These are phyloP conservation scores for Microplitis mediator DNA, from an alignment of 1,140 invertebrate genomes.

Conservation along the genomic window DNA sequence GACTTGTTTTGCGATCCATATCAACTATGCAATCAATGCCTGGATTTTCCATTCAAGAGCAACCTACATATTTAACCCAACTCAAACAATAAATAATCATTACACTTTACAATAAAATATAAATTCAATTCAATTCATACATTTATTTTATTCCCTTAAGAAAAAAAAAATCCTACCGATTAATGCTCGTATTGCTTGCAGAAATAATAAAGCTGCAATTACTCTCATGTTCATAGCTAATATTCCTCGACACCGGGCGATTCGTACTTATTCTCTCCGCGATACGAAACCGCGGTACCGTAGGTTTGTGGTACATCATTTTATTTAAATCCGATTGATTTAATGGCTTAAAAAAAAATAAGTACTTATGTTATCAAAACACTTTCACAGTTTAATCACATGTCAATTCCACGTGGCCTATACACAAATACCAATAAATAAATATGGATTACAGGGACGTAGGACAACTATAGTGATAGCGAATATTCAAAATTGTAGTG, in stretches of 20 bases:
- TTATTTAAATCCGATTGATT: not conserved
- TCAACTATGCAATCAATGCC: not conserved
- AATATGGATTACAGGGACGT: too few species aligned
- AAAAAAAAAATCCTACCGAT: conserved; percentile 41
- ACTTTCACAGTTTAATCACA: not conserved
- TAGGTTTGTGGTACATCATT: conserved; percentile 62
- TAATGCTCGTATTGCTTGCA: conserved; percentile 38
- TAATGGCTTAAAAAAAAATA: not conserved
- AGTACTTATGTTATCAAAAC: too few species aligned
- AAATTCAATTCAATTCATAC: too few species aligned
- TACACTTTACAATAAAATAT: too few species aligned
- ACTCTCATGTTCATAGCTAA: conserved; percentile 50
- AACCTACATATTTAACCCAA: not conserved
- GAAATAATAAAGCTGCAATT: conserved; percentile 51
- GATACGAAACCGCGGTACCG: conserved; percentile 58
- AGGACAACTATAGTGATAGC: too few species aligned
- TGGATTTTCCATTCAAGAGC: not conserved
- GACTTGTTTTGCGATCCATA: not conserved
- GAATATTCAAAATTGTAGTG: too few species aligned
- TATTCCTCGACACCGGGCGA: conserved; percentile 48
- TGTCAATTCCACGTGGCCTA: not conserved
- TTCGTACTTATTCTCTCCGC: conserved; percentile 57
- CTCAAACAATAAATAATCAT: not conserved
- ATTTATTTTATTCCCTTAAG: too few species aligned
- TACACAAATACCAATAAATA: too few species aligned